Evolutionary conservation across 2,888 invertebrate species (phyloP).

Genomic region (Plagodis dolabraria): DNA sequence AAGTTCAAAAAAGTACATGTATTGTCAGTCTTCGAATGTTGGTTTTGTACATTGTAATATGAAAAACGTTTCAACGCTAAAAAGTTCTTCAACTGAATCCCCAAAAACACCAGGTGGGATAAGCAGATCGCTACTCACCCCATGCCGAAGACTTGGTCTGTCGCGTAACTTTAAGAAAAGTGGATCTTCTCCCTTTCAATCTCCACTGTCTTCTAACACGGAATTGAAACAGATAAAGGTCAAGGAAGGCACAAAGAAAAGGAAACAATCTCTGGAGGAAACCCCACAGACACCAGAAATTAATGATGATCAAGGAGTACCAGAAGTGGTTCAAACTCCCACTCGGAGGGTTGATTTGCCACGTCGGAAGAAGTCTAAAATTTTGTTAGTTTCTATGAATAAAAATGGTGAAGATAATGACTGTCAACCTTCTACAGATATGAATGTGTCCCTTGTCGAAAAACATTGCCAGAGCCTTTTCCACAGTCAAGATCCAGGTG

Average conservation of each 20-base stretch:
- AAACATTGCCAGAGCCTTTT: neutral
- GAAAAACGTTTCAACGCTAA: slow-evolving; percentile 60
- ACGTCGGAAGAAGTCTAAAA: slow-evolving; percentile 63
- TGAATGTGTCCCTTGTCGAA: neutral
- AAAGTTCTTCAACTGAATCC: slow-evolving; percentile 54
- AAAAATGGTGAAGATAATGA: slow-evolving; percentile 33
- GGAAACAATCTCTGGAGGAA: slow-evolving; percentile 50
- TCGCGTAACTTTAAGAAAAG: slow-evolving; percentile 75
- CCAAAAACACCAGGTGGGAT: slow-evolving; percentile 81
- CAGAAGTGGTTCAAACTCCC: slow-evolving; percentile 51
- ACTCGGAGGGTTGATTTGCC: slow-evolving; percentile 52
- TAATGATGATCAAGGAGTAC: slow-evolving; percentile 11
- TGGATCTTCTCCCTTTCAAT: slow-evolving; percentile 69
- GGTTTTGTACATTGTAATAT: slow-evolving; percentile 38
- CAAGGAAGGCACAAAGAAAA: slow-evolving; percentile 51
- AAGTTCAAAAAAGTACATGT: too few species aligned
- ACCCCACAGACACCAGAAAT: slow-evolving; percentile 24
- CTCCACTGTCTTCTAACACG: slow-evolving; percentile 55
- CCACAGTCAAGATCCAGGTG: neutral
- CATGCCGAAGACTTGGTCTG: slow-evolving; percentile 81
- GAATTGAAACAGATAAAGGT: slow-evolving; percentile 45
- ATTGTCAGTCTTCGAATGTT: slow-evolving; percentile 2
- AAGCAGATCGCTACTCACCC: slow-evolving; percentile 79
- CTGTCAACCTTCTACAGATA: neutral
- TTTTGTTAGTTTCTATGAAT: slow-evolving; percentile 44